phyloP scores from a whole-genome alignment of 92 coral and sea anemone genomes.

The Paragorgia papillata region DNA sequence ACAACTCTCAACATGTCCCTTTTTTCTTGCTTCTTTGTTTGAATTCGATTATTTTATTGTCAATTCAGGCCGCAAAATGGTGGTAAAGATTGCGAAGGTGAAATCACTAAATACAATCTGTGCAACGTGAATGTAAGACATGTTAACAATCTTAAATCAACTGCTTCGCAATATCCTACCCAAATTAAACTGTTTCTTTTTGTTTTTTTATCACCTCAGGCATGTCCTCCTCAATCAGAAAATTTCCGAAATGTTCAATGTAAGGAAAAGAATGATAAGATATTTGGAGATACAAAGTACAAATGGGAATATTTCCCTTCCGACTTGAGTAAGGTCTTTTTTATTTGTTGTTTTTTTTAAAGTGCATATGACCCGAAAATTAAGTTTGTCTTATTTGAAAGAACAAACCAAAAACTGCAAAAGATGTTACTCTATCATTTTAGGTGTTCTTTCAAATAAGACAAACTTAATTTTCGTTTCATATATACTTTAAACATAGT shows the following conservation, averaged over 20 bases:
- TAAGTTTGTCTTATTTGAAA: no score
- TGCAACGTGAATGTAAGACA: conserved; percentile 74
- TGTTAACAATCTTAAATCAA: no score
- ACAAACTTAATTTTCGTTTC: no score
- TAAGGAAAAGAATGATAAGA: conserved; percentile 66
- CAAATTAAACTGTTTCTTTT: neutral
- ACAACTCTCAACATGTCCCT: no score
- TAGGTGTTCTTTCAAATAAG: no score
- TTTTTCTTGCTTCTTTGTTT: no score
- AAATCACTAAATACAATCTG: conserved; percentile 68
- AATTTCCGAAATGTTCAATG: conserved; percentile 83
- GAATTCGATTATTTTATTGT: no score
- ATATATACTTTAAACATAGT: no score
- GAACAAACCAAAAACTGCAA: no score
- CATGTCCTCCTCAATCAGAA: conserved; percentile 47
- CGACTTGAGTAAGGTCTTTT: conserved; percentile 63
- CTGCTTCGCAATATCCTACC: no score
- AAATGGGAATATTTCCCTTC: conserved; percentile 92
- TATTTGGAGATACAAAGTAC: conserved; percentile 87
- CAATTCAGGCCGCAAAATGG: conserved; percentile 76
- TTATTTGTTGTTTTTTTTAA: neutral
- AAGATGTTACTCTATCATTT: no score
- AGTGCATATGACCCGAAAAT: no score
- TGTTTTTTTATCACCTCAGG: conserved; percentile 39
- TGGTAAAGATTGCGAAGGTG: conserved; percentile 80